Conservation (phyloP, 2,888 invertebrate species). For the Antheraea yamamai region DNA sequence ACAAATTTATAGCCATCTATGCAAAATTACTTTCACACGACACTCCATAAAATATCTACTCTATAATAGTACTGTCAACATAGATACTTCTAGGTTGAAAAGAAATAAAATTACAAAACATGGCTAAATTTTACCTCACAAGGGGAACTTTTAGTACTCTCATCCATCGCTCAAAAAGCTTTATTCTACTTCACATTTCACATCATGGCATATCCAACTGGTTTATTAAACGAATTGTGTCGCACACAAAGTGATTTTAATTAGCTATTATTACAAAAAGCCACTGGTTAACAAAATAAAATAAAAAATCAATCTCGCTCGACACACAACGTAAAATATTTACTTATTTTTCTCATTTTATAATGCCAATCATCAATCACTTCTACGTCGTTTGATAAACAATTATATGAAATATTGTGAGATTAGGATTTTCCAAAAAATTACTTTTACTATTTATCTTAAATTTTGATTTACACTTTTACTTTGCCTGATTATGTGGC, state of each 20-base stretch:
- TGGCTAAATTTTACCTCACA: constrained; percentile 76
- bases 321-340: constrained; percentile 68
- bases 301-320: constrained; percentile 71
- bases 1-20: constrained; percentile 17
- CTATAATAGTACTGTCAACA: constrained; percentile 13
- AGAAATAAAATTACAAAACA: constrained; percentile 49
- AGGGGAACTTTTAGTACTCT: constrained; percentile 74
- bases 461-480: not conserved
- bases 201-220: constrained; percentile 66
- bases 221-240: constrained; percentile 58
- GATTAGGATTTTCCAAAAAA: constrained; percentile 44
- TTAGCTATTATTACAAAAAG: constrained; percentile 76
- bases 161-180: constrained; percentile 74
- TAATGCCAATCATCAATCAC: constrained; percentile 44
- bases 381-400: constrained; percentile 35
- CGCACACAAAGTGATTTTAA: constrained; percentile 68
- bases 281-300: constrained; percentile 76
- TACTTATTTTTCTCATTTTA: constrained; percentile 54
- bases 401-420: constrained; percentile 17
- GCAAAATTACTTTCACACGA: constrained; percentile 11
- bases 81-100: constrained; percentile 29
- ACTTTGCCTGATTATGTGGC: constrained; percentile 41
- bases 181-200: constrained; percentile 71
- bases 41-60: constrained; percentile 17
- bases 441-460: constrained; percentile 5